Evolutionary conservation across 2,113 vertebrate species (phyloP), one percentile per base, ranked within the genome.

Genomic region (Ondatra zibethicus): DNA sequence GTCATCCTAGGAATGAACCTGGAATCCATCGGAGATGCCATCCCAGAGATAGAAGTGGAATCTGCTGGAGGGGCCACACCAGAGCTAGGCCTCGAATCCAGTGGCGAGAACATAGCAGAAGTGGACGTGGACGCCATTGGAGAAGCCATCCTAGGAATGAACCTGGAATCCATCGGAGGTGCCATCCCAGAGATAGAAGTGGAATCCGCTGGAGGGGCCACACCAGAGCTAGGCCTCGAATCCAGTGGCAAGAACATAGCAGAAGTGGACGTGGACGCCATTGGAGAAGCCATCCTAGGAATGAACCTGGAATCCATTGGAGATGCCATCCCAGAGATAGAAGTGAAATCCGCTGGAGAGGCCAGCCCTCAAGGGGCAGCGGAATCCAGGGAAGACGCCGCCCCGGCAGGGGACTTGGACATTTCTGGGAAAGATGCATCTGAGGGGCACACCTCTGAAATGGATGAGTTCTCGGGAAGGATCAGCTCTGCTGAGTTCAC

Each of bases 161-260:
- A 52, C 8, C 16, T 8, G 2, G 47, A 47, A 9, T 10, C 47
- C 29, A 9, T 23, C 5, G 31, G 52, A 36, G 36, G 39, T 36
- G 9, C 10, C 5, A 2, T 5, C 4, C 52, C 8, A 25, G 52
- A 39, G 25, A 19, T 1, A 7, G 45, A 33, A 14, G 29, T 19
- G 3, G 16, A 12, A 19, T 36, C 31, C 31, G 0, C 3, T 52
- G n/a, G 42, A 33, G 0, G 23, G 0, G 7, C 21, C 5, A 2
- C 13, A 7, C n/a, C 58, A 42, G 19, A 16, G 0, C 0, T 19
- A 10, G 77, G 10, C 7, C 1, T 52, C 0, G 77, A 50, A 17
- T 4, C 31, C 77, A 80, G 2, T 52, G 29, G 27, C 27, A 0
- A 27, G 0, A 3, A 16, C 7, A 16, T 31, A n/a, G 5, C 1